These are phyloP conservation scores for Drosophila nigricruria DNA, from an alignment of 2,888 invertebrate genomes.

Conservation along the genomic window DNA sequence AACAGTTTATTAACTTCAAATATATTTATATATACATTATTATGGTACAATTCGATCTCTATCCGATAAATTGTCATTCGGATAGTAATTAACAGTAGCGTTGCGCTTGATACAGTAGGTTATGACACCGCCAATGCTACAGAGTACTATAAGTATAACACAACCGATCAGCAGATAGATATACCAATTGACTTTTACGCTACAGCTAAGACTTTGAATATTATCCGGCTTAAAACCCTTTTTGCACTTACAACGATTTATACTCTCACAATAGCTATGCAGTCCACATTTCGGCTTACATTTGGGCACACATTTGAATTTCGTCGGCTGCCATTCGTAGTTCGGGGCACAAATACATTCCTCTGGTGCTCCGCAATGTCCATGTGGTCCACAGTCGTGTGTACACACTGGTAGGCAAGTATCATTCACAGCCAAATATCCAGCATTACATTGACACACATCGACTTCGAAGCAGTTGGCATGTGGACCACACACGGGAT, in stretches of 20 bases:
- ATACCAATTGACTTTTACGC: conserved; percentile 15
- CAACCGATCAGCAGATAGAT: conserved; percentile 9
- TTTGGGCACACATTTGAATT: neutral
- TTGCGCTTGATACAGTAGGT: neutral
- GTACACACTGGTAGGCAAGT: neutral
- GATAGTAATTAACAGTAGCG: conserved; percentile 19
- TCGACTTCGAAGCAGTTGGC: neutral
- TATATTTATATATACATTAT: too few species aligned
- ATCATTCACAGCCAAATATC: neutral
- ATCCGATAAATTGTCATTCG: conserved; percentile 21
- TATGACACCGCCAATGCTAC: neutral
- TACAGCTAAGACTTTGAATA: neutral
- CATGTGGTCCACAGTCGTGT: neutral
- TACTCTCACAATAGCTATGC: conserved; percentile 20
- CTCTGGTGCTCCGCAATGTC: neutral
- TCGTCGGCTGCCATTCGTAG: neutral
- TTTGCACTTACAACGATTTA: conserved; percentile 13
- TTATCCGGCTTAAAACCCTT: conserved; percentile 8
- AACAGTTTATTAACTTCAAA: too few species aligned
- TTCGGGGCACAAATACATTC: neutral
- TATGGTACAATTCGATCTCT: neutral
- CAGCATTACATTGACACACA: neutral
- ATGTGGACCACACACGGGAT: neutral
- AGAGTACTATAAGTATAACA: neutral
- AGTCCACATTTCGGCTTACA: conserved; percentile 14